These are phyloP conservation scores for Cochlearius cochlearius DNA, from an alignment of 2,113 vertebrate species.

Conservation along the genomic window DNA sequence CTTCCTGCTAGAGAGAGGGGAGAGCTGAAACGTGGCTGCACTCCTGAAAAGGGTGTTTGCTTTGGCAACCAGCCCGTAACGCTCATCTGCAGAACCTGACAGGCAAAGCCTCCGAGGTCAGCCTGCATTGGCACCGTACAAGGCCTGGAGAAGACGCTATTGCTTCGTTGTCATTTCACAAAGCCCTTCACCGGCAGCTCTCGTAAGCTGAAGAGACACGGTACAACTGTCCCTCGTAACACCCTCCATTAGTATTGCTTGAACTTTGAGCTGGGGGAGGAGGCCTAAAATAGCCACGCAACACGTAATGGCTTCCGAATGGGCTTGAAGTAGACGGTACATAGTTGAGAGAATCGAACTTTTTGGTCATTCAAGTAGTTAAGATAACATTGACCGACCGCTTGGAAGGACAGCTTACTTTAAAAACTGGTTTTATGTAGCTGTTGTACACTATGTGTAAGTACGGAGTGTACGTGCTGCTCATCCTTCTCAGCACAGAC, in stretches of 20 bases:
- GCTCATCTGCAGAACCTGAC: not conserved
- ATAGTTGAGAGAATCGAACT: not conserved
- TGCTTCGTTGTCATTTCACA: not conserved
- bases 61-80: not conserved
- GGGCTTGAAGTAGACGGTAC: not conserved
- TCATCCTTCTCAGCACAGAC: not conserved
- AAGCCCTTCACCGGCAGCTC: not conserved
- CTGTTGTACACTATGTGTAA: not conserved
- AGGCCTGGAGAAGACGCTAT: not conserved
- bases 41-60: not conserved
- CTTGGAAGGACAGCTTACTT: not conserved
- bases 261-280: not conserved
- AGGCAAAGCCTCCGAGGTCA: not conserved
- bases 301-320: not conserved
- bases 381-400: not conserved
- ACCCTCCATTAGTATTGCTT: not conserved
- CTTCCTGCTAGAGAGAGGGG: not conserved
- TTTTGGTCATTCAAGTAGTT: not conserved
- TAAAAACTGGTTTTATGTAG: not conserved
- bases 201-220: rapidly evolving
- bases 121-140: not conserved
- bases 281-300: not conserved
- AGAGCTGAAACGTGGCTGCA: rapidly evolving
- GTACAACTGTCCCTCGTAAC: not conserved
- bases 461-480: not conserved